phyloP scores from a whole-genome alignment of 1,140 invertebrate species.

The Meloidogyne floridensis region DNA sequence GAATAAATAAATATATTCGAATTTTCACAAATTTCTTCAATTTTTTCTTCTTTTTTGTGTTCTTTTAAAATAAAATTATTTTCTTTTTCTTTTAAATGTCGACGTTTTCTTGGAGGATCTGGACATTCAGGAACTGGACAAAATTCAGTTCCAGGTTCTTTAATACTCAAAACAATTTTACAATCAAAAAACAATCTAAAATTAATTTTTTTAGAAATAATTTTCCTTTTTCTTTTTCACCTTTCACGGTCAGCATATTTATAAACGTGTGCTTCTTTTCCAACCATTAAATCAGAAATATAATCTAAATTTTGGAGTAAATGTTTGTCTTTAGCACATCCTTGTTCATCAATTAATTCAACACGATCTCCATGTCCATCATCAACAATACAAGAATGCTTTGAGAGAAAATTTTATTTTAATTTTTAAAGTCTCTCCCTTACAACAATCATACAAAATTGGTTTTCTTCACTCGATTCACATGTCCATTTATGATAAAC shows the following conservation, averaged over 20 bases:
- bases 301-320: conserved; percentile 62
- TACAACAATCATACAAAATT: conserved; percentile 63
- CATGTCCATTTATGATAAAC: conserved; percentile 65
- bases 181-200: conserved; percentile 64
- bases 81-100: conserved; percentile 12
- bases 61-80: conserved; percentile 19
- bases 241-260: conserved; percentile 60
- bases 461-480: conserved; percentile 57
- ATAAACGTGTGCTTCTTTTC: conserved; percentile 65
- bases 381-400: conserved; percentile 58
- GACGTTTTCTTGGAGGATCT: conserved; percentile 58
- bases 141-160: conserved; percentile 54
- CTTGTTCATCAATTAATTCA: conserved; percentile 59
- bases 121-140: conserved; percentile 61
- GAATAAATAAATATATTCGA: conserved; percentile 15
- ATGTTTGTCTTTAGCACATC: conserved; percentile 64
- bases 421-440: neutral
- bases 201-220: neutral
- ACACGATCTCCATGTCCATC: conserved; percentile 60
- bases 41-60: neutral
- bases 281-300: conserved; percentile 61
- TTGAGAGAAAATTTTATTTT: neutral
- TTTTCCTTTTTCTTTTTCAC: neutral
- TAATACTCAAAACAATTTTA: conserved; percentile 60
- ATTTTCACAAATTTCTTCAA: conserved; percentile 18